Evolutionary conservation across 2,113 vertebrate species (phyloP), one percentile per base, ranked within the genome.

Genomic region (Phylloscopus trochilus): DNA sequence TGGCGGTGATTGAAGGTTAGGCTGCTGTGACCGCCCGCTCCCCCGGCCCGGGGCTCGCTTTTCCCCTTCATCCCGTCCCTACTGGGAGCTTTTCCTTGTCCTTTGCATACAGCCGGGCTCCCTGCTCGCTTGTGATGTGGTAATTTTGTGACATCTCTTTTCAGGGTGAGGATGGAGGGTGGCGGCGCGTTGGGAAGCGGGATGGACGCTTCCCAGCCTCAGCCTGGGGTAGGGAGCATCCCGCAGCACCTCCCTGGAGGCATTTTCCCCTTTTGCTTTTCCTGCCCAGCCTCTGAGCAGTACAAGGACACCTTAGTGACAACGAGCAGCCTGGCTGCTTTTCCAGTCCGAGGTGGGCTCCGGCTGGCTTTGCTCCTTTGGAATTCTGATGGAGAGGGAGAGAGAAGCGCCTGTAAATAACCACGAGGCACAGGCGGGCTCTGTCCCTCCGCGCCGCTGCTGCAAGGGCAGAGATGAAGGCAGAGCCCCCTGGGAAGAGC

Each of bases 1-100:
- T 80, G 16, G 88, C 74, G 10, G 93, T 94, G 95, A 95, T 56
- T 89, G 92, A 97, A 81, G 82, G 83, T 80, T 69, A 89, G 79
- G 92, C 49, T 83, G 81, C 91, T 64, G 88, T 93, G 88, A 96
- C 85, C 30, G 31, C 59, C 60, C 2, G 31, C 69, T 80, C 73
- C 73, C 26, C 33, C 64, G 35, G 47, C 6, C 30, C 53, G 3
- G 85, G 9, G 56, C 30, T 46, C 10, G 16, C 27, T 33, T 86
- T n/a, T 76, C 37, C 62, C 31, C 31, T 49, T 75, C 66, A 9
- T 51, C 77, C 60, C 5, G 22, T 6, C 44, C 26, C 67, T 3
- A 0, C 56, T 11, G 78, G 90, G 82, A 69, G 56, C 68, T 77
- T 43, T 16, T 33, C 24, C 39, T 0, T 1, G 1, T 39, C 74